These are phyloP conservation scores for Aspidiotus destructor DNA, from an alignment of 2,888 invertebrate genomes.

Conservation along the genomic window DNA sequence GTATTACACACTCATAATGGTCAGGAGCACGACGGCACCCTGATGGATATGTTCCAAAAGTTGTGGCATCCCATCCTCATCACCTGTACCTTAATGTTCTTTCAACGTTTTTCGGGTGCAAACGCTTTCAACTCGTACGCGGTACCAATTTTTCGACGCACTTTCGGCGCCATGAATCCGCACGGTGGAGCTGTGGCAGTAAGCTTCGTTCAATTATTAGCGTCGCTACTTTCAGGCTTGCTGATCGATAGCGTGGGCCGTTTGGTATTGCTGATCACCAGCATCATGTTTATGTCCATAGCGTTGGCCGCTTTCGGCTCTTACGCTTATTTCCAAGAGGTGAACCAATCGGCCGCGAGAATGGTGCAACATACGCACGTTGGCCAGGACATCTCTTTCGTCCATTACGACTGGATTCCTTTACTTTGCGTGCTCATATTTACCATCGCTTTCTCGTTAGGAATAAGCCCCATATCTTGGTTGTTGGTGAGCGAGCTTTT, in stretches of 20 bases:
- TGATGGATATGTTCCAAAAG: conserved; percentile 35
- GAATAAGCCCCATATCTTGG: conserved; percentile 82
- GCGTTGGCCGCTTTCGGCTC: conserved; percentile 78
- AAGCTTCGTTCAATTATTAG: conserved; percentile 73
- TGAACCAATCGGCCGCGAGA: conserved; percentile 38
- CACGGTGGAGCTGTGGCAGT: conserved; percentile 77
- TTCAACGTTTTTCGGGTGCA: conserved; percentile 69
- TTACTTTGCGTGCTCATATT: conserved; percentile 71
- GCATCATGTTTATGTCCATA: conserved; percentile 73
- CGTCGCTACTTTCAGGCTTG: conserved; percentile 62
- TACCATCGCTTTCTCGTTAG: conserved; percentile 75
- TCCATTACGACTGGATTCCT: conserved; percentile 69
- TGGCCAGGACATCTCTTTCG: conserved; percentile 24
- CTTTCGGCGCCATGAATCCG: conserved; percentile 70
- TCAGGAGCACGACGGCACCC: conserved; percentile 34
- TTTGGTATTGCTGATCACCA: conserved; percentile 69
- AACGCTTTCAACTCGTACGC: conserved; percentile 78
- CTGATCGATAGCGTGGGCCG: conserved; percentile 79
- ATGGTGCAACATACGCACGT: conserved; percentile 11
- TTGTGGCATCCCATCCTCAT: conserved; percentile 65
- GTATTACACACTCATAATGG: conserved; percentile 45
- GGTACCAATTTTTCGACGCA: conserved; percentile 74
- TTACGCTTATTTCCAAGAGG: conserved; percentile 65
- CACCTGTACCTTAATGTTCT: conserved; percentile 78
- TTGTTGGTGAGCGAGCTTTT: conserved; percentile 72